A percentile compares a stretch with the other conserved stretches of the same genome.
Evolutionary conservation across 2,113 vertebrate species (phyloP).

Genomic region (Entomyzon cyanotis): DNA sequence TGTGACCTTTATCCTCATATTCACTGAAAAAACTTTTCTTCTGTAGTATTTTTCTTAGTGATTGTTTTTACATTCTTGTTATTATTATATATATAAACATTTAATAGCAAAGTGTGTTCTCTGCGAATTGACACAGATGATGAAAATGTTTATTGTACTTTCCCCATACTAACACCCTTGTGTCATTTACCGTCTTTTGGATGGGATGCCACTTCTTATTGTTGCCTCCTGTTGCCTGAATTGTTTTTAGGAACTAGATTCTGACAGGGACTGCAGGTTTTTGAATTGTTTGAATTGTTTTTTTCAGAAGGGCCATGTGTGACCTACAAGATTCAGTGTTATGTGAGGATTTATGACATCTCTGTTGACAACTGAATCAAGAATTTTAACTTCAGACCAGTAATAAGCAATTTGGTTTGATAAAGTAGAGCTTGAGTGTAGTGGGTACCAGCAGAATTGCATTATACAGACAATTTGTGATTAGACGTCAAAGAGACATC

Average conservation of each 20-base stretch:
- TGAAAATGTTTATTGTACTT: background rate
- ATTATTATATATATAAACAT: background rate
- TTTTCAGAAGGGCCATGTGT: background rate
- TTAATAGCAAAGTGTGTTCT: background rate
- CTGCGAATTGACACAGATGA: background rate
- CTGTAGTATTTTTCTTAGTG: background rate
- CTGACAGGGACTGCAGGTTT: background rate
- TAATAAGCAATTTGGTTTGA: constrained; percentile 33
- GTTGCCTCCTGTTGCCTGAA: background rate
- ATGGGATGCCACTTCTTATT: background rate
- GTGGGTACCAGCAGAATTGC: background rate
- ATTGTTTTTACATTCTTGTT: background rate
- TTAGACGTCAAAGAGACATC: background rate
- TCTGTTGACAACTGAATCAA: background rate
- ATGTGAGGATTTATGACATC: constrained; percentile 29
- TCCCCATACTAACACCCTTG: background rate
- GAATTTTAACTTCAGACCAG: constrained; percentile 36
- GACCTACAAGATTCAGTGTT: background rate
- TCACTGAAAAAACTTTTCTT: background rate
- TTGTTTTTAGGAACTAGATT: constrained; percentile 44
- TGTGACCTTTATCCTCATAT: background rate
- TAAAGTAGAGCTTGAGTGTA: constrained; percentile 37
- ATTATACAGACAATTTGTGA: constrained; percentile 16
- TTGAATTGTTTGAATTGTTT: constrained; percentile 7
- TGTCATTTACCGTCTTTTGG: background rate